Evolutionary conservation across 1,140 invertebrate species (phyloP), one percentile per base, ranked within the genome.

Genomic region (Cydia pomonella): DNA sequence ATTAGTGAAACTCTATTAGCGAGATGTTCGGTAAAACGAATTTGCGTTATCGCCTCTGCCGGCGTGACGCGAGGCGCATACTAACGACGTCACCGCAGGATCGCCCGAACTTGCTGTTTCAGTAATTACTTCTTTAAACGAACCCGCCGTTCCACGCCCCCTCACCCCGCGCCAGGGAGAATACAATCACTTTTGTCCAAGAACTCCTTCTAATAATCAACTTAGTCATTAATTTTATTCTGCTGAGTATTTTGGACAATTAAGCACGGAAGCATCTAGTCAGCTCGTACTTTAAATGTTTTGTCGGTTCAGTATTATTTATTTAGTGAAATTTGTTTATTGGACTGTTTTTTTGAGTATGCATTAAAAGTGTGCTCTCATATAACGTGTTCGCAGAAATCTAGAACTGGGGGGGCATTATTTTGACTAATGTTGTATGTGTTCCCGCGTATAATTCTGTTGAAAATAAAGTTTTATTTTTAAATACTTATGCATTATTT

Each of bases 1-100:
- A 93, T 93, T 93, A 93, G 89, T 87, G 89, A 92, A 93, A 93
- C 91, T 93, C 91, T 93, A 93, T 93, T 93, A 93, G 87, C 88
- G 86, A 87, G 88, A 93, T 91, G 91, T 92, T 92, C 86, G 85
- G 84, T 84, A 85, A 92, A 92, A 90, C 89, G 91, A 93, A 92
- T 93, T 93, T 93, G 89, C 88, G 87, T 92, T 93, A 93, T 93
- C 91, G 87, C 89, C 89, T 87, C 80, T 84, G 86, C 82, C 87
- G 66, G 81, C 82, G 77, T 81, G 75, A 84, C 89, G 86, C 85
- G 83, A 76, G 77, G 80, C 82, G 90, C 91, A 93, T 93, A 91
- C 85, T 91, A 91, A 91, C 87, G 83, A 79, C 77, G 63, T 77
- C 77, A 81, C 76, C 82, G 75, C 80, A 80, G 81, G 81, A 82